These are phyloP conservation scores for Plusia festucae DNA, from an alignment of 2,888 invertebrate genomes.

Conservation along the genomic window DNA sequence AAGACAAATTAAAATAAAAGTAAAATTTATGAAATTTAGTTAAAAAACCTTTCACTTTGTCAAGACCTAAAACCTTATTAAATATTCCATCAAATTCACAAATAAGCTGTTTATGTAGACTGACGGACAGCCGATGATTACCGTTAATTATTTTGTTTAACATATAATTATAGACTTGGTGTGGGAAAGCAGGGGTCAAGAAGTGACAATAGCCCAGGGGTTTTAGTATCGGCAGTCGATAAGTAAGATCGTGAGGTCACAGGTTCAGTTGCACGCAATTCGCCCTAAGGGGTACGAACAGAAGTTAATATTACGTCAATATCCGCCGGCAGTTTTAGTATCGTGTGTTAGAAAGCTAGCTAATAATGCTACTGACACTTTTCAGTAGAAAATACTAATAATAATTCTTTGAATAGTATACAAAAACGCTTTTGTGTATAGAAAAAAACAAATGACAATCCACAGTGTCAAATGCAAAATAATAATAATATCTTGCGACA, in stretches of 20 bases:
- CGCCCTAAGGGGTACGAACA: background rate
- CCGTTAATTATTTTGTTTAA: conserved; percentile 40
- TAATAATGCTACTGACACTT: background rate
- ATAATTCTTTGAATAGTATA: no score
- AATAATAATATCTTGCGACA: no score
- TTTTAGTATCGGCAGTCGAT: conserved; percentile 47
- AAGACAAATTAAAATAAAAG: no score
- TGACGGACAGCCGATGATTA: conserved; percentile 41
- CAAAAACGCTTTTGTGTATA: no score
- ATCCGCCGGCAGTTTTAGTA: background rate
- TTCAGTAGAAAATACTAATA: no score
- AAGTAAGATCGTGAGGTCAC: conserved; percentile 44
- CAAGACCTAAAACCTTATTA: background rate
- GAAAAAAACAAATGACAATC: no score
- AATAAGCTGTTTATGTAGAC: conserved; percentile 21
- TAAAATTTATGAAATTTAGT: background rate
- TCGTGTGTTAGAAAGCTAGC: background rate
- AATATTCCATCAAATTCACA: conserved; percentile 5
- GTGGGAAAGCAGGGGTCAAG: conserved; percentile 47
- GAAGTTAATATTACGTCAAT: background rate
- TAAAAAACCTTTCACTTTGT: background rate
- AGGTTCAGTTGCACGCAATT: conserved; percentile 44
- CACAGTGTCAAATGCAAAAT: no score
- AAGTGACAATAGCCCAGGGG: conserved; percentile 43
- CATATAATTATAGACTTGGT: conserved; percentile 40